Percentiles rank a stretch among this genome's conserved stretches.
phyloP scores from a whole-genome alignment of 1,140 invertebrate genomes.

The Brachystomella parvula region DNA sequence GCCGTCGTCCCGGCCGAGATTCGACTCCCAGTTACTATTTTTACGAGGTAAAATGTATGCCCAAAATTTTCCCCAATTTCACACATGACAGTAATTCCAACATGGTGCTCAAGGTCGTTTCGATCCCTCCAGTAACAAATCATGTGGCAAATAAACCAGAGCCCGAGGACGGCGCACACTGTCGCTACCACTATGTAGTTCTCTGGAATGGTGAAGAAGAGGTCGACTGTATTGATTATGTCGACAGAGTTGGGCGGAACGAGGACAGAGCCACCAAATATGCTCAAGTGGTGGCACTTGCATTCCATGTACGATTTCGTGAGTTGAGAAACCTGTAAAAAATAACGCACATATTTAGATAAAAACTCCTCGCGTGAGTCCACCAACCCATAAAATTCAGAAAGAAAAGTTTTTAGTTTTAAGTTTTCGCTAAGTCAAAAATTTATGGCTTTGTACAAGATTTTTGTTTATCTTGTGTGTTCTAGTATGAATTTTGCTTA shows the following conservation, averaged over 20 bases:
- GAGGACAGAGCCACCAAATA: slow-evolving; percentile 10
- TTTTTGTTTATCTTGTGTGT: too few relatives aligned
- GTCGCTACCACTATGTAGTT: slow-evolving; percentile 17
- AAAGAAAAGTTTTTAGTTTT: too few relatives aligned
- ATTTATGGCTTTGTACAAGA: background rate
- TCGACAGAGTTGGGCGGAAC: slow-evolving; percentile 11
- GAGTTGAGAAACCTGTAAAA: too few relatives aligned
- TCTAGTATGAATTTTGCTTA: background rate
- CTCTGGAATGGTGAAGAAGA: background rate
- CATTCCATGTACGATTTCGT: slow-evolving; percentile 5
- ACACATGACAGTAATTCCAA: slow-evolving; percentile 23
- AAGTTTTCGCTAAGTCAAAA: background rate
- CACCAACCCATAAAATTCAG: too few relatives aligned
- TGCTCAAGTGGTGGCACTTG: slow-evolving; percentile 14
- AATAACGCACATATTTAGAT: too few relatives aligned
- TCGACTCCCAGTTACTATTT: slow-evolving; percentile 22
- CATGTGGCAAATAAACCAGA: slow-evolving; percentile 13
- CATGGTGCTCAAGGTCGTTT: background rate
- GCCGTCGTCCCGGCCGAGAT: slow-evolving; percentile 23
- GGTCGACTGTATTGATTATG: background rate
- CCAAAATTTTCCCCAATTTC: slow-evolving; percentile 17
- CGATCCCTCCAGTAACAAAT: slow-evolving; percentile 15
- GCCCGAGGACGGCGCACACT: slow-evolving; percentile 4
- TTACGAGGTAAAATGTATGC: slow-evolving; percentile 18
- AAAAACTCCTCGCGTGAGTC: too few relatives aligned